Conservation (phyloP, 2,888 invertebrate species). For the Aethes cnicana region DNA sequence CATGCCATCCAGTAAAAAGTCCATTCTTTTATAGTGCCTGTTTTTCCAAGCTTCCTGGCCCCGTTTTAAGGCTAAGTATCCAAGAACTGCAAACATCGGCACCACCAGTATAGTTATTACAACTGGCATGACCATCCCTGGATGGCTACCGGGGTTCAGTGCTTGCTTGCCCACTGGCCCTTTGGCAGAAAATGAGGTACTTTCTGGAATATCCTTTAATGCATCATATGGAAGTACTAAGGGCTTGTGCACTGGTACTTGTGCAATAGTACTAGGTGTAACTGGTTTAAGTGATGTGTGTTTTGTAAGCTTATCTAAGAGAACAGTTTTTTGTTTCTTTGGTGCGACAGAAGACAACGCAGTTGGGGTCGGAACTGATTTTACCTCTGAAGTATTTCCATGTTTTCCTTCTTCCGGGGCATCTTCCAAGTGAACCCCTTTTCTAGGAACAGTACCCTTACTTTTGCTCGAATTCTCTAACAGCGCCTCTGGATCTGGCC, state of each 20-base stretch:
- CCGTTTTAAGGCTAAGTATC: conserved; percentile 85
- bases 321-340: conserved; percentile 27
- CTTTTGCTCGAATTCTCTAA: conserved; percentile 37
- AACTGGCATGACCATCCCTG: conserved; percentile 88
- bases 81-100: conserved; percentile 87
- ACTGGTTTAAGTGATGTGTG: conserved; percentile 13
- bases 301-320: conserved; percentile 24
- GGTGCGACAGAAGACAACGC: background rate
- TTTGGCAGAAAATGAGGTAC: background rate
- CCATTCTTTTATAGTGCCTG: conserved; percentile 93
- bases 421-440: conserved; percentile 39
- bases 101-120: conserved; percentile 88
- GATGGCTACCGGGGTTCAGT: conserved; percentile 60
- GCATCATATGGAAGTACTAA: conserved; percentile 53
- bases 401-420: conserved; percentile 21
- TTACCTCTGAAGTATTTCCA: conserved; percentile 6
- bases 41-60: conserved; percentile 93
- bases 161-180: conserved; percentile 33
- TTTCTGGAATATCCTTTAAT: conserved; percentile 47
- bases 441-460: conserved; percentile 52
- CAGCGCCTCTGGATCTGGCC: background rate
- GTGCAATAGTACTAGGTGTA: conserved; percentile 35
- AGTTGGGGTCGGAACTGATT: background rate
- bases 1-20: conserved; percentile 94
- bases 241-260: conserved; percentile 57